phyloP scores from a whole-genome alignment of 1,140 invertebrate species.

The Meloidogyne chitwoodi region DNA sequence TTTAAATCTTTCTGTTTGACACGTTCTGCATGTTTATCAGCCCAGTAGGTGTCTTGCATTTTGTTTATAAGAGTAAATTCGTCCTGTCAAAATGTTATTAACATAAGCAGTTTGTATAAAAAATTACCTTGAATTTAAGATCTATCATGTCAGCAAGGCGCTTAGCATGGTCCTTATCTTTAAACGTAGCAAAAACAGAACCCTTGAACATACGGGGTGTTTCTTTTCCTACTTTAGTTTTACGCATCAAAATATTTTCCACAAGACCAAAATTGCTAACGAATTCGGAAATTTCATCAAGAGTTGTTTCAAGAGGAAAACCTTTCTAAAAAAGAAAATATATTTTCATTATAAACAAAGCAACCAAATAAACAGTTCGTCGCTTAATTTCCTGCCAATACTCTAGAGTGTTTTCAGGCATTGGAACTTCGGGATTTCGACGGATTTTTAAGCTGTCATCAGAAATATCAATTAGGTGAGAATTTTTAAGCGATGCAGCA shows the following conservation, averaged over 20 bases:
- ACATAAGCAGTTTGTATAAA: slow-evolving; percentile 30
- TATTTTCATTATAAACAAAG: neutral
- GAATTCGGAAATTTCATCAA: slow-evolving; percentile 74
- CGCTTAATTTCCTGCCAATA: slow-evolving; percentile 73
- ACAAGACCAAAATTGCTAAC: slow-evolving; percentile 71
- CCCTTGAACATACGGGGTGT: slow-evolving; percentile 71
- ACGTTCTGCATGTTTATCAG: slow-evolving; percentile 66
- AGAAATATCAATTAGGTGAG: slow-evolving; percentile 72
- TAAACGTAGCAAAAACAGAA: slow-evolving; percentile 81
- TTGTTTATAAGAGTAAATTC: slow-evolving; percentile 40
- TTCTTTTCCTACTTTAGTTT: slow-evolving; percentile 26
- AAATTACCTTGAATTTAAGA: slow-evolving; percentile 71
- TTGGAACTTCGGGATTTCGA: slow-evolving; percentile 71
- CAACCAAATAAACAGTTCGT: slow-evolving; percentile 73
- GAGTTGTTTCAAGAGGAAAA: slow-evolving; percentile 70
- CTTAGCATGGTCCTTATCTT: slow-evolving; percentile 69
- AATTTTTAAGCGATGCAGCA: slow-evolving; percentile 72
- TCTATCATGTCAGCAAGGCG: slow-evolving; percentile 73
- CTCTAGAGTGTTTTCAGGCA: slow-evolving; percentile 80
- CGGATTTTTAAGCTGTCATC: slow-evolving; percentile 79
- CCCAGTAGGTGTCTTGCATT: slow-evolving; percentile 66
- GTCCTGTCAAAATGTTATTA: neutral
- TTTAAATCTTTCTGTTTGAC: slow-evolving; percentile 36
- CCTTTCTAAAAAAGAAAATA: slow-evolving; percentile 68
- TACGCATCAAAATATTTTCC: slow-evolving; percentile 68